Base-by-base conservation (phyloP, 2,113 vertebrate species). In the Gobio gobio region DNA sequence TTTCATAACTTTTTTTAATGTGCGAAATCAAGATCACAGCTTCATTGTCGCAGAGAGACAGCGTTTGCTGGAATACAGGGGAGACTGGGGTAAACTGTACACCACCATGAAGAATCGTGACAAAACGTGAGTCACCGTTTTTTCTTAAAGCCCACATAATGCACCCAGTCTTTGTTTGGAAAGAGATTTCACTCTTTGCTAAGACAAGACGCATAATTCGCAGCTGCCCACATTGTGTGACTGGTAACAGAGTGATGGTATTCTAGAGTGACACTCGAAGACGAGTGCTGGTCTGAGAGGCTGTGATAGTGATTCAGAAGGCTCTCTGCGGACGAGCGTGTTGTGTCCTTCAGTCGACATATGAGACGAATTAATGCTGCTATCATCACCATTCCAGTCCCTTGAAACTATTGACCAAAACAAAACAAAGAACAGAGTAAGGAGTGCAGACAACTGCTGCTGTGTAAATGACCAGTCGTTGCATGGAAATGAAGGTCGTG, bases 341-440 rank as follows among this genome's bases (percentile, higher is more conserved):
- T 87, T 82, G 83, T 77, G 82, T 83, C 90, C 90, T 88, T 82
- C 58, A 91, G 90, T 91, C 72, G 83, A 87, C 85, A 92, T 86
- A 93, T 91, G 92, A 93, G 91, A 92, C 81, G 79, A 89, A 89
- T 90, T 92, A 92, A 92, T 91, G 91, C 89, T 88, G 89, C 90
- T 89, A 89, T 90, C 89, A 93, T 49, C 59, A 24, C 12, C 70
- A 85, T 89, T 85, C 82, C 88, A 87, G 80, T 90, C 70, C 85
- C 91, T 87, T 88, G 83, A 88, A 92, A 92, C 91, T 92, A 92
- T 87, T 90, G 90, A 92, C 91, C 87, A 90, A 93, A 92, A 89
- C 89, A 90, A 24, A 22, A 64, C 2, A 63, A 59, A 58, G 18
- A 63, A 54, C 6, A 80, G 29, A 64, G 12, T 85, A 8, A 86